Evolutionary conservation across 2,888 invertebrate species (phyloP).

Genomic region (Lasioglossum marginatum): DNA sequence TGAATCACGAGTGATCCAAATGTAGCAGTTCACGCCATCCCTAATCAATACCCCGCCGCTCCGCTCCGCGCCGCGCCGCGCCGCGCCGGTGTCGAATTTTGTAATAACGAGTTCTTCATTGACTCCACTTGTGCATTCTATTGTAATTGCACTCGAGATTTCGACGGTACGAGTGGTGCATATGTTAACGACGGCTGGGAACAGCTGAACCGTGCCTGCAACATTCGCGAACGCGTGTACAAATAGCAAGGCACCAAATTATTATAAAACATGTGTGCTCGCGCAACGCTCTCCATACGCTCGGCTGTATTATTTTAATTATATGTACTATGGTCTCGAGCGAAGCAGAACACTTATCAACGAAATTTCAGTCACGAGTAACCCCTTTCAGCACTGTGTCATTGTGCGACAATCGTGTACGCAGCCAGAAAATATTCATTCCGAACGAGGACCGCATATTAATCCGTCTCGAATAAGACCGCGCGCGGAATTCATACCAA

Average conservation of each 20-base stretch:
- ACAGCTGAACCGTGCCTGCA: background rate
- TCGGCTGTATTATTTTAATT: slow-evolving; percentile 26
- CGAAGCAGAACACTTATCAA: slow-evolving; percentile 37
- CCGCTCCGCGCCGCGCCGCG: background rate
- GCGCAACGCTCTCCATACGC: background rate
- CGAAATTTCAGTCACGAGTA: slow-evolving; percentile 79
- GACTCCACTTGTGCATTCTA: slow-evolving; percentile 2
- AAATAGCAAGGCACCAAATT: background rate
- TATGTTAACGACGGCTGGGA: background rate
- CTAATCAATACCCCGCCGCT: background rate
- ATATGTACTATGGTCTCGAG: background rate
- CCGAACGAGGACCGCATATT: slow-evolving; percentile 72
- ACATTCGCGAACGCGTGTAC: background rate
- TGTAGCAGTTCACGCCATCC: no score
- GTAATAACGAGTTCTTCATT: slow-evolving; percentile 2
- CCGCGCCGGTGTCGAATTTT: background rate
- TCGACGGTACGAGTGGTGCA: background rate
- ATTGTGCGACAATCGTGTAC: slow-evolving; percentile 68
- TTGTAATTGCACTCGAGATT: slow-evolving; percentile 4
- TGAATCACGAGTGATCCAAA: no score
- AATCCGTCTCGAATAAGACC: slow-evolving; percentile 61
- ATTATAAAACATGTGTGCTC: background rate
- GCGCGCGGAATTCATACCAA: slow-evolving; percentile 67
- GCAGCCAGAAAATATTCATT: slow-evolving; percentile 76
- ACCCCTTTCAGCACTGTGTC: slow-evolving; percentile 77